Evolutionary conservation across 2,888 invertebrate genomes (phyloP).

Genomic region (Pyralis farinalis): DNA sequence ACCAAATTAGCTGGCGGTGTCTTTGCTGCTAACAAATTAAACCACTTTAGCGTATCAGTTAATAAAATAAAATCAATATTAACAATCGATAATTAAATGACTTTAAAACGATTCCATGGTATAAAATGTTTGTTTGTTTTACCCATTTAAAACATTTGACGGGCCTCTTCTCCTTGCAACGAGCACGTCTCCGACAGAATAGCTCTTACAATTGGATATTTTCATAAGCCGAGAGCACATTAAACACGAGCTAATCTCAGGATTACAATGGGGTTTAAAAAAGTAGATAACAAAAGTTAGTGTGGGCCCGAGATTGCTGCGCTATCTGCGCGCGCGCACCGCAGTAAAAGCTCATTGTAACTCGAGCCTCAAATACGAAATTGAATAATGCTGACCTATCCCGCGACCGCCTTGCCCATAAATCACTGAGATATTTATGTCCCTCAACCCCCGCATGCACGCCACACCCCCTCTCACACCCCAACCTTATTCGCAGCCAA

Average conservation of each 20-base stretch:
- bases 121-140: slow-evolving; percentile 55
- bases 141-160: slow-evolving; percentile 11
- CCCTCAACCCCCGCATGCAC: slow-evolving; percentile 56
- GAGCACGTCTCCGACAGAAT: not conserved
- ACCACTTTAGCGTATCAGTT: slow-evolving; percentile 77
- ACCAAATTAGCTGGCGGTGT: slow-evolving; percentile 76
- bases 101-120: slow-evolving; percentile 59
- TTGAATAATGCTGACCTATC: slow-evolving; percentile 82
- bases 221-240: slow-evolving; percentile 31
- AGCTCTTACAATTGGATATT: slow-evolving; percentile 15
- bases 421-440: slow-evolving; percentile 81
- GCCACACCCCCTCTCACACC: slow-evolving; percentile 45
- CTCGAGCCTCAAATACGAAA: slow-evolving; percentile 79
- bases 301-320: slow-evolving; percentile 48
- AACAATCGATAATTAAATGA: slow-evolving; percentile 78
- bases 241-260: slow-evolving; percentile 45
- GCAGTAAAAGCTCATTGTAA: slow-evolving; percentile 79
- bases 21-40: slow-evolving; percentile 77
- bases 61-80: slow-evolving; percentile 72
- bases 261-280: slow-evolving; percentile 52
- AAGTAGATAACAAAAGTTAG: slow-evolving; percentile 56
- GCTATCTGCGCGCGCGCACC: slow-evolving; percentile 68
- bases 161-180: too few relatives aligned
- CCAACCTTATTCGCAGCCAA: slow-evolving; percentile 61
- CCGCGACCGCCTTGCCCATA: slow-evolving; percentile 77